Conservation (phyloP, 2,113 vertebrate genomes). For the Stegostoma tigrinum region DNA sequence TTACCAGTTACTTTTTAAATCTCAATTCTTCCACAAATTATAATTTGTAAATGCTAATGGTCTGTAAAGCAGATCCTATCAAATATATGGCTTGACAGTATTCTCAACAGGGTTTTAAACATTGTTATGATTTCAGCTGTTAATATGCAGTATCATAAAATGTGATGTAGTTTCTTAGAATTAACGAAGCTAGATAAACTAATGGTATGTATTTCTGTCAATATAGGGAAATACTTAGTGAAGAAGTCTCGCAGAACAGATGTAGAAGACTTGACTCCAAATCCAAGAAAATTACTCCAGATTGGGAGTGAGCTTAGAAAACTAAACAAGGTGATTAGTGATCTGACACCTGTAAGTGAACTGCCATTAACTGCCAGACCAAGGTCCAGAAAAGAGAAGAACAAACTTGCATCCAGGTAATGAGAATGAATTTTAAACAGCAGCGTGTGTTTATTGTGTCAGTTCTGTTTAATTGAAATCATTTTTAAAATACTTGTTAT, state of each 20-base stretch:
- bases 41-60: too few relatives aligned
- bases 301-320: slow-evolving; percentile 91
- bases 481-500: slow-evolving; percentile 4
- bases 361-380: slow-evolving; percentile 88
- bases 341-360: slow-evolving; percentile 93
- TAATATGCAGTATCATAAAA: neutral
- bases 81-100: too few relatives aligned
- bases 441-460: neutral
- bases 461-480: neutral
- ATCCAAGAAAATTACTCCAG: slow-evolving; percentile 89
- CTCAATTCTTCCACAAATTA: too few relatives aligned
- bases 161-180: neutral
- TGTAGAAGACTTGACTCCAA: slow-evolving; percentile 94
- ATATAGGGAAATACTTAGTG: slow-evolving; percentile 82
- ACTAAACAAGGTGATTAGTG: slow-evolving; percentile 95
- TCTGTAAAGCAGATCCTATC: too few relatives aligned
- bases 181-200: neutral
- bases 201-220: slow-evolving; percentile 38
- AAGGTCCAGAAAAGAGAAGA: slow-evolving; percentile 94
- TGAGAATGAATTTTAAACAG: slow-evolving; percentile 1
- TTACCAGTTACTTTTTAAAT: too few relatives aligned
- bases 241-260: slow-evolving; percentile 96
- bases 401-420: slow-evolving; percentile 95
- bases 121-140: neutral
- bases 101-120: too few relatives aligned